phyloP scores from a whole-genome alignment of 2,797 vertebrate genomes.

The Myoxocephalus aenaeus region DNA sequence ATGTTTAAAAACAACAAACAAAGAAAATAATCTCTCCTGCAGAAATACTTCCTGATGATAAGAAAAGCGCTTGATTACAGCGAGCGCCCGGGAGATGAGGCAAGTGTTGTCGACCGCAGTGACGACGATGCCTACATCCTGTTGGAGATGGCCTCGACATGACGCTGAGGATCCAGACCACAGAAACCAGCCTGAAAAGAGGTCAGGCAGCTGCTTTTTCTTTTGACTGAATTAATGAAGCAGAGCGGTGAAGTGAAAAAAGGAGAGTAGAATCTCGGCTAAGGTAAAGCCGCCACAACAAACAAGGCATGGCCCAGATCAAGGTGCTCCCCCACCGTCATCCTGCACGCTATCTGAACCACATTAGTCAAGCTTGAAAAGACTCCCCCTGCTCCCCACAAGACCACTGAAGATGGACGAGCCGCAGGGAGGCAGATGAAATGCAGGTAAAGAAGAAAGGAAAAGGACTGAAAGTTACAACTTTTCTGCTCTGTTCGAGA shows the following conservation, averaged over 20 bases:
- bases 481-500: slow-evolving; percentile 50
- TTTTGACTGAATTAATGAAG: slow-evolving; percentile 60
- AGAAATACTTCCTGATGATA: slow-evolving; percentile 76
- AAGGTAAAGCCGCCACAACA: slow-evolving; percentile 65
- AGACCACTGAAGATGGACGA: slow-evolving; percentile 69
- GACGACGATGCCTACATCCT: slow-evolving; percentile 59
- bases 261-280: slow-evolving; percentile 31
- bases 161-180: slow-evolving; percentile 47
- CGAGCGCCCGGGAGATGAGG: slow-evolving; percentile 46
- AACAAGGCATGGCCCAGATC: slow-evolving; percentile 69
- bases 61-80: slow-evolving; percentile 61
- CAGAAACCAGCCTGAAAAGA: slow-evolving; percentile 47
- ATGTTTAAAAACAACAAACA: slow-evolving; percentile 72
- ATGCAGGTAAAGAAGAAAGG: slow-evolving; percentile 58
- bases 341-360: slow-evolving; percentile 74
- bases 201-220: slow-evolving; percentile 73
- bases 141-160: slow-evolving; percentile 41
- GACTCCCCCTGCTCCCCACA: slow-evolving; percentile 49
- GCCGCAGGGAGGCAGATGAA: slow-evolving; percentile 69
- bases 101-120: slow-evolving; percentile 49
- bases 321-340: slow-evolving; percentile 72
- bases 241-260: slow-evolving; percentile 43
- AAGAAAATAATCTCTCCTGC: slow-evolving; percentile 61
- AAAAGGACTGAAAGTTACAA: slow-evolving; percentile 48
- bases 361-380: slow-evolving; percentile 79